Evolutionary conservation across 2,888 invertebrate species (phyloP).

Genomic region (Mesoligia furuncula): DNA sequence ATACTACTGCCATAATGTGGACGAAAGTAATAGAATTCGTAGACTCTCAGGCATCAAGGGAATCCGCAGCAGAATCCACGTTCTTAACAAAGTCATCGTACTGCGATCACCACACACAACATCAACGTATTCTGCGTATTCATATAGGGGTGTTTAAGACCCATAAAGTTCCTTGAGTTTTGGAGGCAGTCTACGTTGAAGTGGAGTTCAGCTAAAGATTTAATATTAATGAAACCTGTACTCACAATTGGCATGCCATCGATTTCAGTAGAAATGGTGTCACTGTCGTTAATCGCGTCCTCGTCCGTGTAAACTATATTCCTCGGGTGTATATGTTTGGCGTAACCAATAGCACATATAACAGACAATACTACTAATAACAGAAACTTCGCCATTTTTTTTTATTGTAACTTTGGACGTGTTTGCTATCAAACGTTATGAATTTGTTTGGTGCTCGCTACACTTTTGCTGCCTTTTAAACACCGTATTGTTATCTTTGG

Average conservation of each 20-base stretch:
- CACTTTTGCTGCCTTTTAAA: slow-evolving; percentile 74
- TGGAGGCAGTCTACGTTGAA: not conserved
- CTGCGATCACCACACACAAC: not conserved
- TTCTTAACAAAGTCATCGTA: not conserved
- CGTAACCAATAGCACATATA: slow-evolving; percentile 62
- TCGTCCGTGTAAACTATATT: slow-evolving; percentile 58
- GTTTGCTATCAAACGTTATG: slow-evolving; percentile 51
- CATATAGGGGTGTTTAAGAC: not conserved
- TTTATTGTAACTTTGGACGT: slow-evolving; percentile 31
- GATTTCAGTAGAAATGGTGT: slow-evolving; percentile 56
- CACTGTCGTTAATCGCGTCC: slow-evolving; percentile 45
- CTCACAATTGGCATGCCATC: slow-evolving; percentile 75
- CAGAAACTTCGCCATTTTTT: slow-evolving; percentile 57
- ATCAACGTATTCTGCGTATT: not conserved
- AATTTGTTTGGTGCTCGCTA: slow-evolving; percentile 66
- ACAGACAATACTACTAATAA: slow-evolving; percentile 59
- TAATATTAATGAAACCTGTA: slow-evolving; percentile 39
- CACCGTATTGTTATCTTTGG: slow-evolving; percentile 70
- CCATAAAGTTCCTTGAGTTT: not conserved
- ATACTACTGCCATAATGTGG: not conserved
- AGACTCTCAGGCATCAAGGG: not conserved
- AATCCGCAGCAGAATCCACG: not conserved
- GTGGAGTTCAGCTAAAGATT: not conserved
- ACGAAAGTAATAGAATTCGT: not conserved
- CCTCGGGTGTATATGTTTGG: slow-evolving; percentile 77